Evolutionary conservation across 2,113 vertebrate genomes (phyloP).

Genomic region (Suricata suricatta): DNA sequence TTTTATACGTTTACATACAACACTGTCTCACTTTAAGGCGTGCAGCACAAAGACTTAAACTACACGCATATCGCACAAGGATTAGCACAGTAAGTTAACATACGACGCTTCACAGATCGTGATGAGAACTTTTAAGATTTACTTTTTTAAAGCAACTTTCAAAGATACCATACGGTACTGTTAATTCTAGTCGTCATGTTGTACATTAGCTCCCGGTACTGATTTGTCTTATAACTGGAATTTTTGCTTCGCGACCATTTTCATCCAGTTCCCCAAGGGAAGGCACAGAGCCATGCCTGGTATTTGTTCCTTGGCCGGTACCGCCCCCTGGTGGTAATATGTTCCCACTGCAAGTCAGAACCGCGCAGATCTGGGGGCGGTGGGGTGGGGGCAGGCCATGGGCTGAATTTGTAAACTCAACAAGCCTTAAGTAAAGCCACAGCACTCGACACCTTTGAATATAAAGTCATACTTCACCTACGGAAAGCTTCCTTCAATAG

Average conservation of each 20-base stretch:
- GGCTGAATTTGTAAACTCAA: not conserved
- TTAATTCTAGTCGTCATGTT: not conserved
- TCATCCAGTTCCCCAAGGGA: not conserved
- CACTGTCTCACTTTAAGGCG: not conserved
- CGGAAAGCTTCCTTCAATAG: not conserved
- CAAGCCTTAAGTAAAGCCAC: not conserved
- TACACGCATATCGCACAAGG: not conserved
- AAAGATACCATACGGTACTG: not conserved
- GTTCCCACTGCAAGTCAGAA: not conserved
- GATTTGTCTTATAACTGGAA: not conserved
- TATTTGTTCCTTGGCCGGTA: not conserved
- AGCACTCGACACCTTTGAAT: not conserved
- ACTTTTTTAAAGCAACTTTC: not conserved
- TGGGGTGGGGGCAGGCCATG: fast-evolving
- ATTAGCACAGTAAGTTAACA: not conserved
- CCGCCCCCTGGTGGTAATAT: not conserved
- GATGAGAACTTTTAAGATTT: not conserved
- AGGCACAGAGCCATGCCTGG: fast-evolving
- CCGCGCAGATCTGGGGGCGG: fast-evolving
- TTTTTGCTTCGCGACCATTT: not conserved
- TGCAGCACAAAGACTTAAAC: not conserved
- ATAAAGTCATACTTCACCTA: not conserved
- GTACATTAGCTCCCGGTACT: not conserved
- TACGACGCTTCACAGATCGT: not conserved
- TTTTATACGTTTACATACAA: not conserved